Percentiles rank a stretch among this genome's conserved stretches.
phyloP scores from a whole-genome alignment of 1,140 invertebrate genomes.

The Leptopilina boulardi region DNA sequence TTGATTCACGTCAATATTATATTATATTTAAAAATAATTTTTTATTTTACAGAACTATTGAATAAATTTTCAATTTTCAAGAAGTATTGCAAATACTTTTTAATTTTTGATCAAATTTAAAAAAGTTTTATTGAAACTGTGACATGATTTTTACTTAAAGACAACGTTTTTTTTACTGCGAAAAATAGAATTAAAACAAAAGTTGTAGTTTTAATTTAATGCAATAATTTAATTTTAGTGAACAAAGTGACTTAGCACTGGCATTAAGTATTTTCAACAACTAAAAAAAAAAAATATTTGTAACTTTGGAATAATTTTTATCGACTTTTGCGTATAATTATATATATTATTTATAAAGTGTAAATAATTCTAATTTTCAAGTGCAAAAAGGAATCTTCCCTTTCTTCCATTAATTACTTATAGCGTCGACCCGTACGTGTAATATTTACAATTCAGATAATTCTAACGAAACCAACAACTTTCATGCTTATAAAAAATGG shows the following conservation, averaged over 20 bases:
- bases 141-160: constrained; percentile 22
- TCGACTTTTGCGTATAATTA: background rate
- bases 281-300: background rate
- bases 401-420: background rate
- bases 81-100: background rate
- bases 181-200: background rate
- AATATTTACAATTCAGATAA: constrained; percentile 5
- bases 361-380: constrained; percentile 7
- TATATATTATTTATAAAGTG: background rate
- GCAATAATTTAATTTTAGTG: constrained; percentile 3
- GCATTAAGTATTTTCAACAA: constrained; percentile 12
- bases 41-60: no score
- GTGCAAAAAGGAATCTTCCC: background rate
- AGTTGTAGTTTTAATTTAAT: background rate
- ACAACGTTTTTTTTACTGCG: background rate
- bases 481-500: background rate
- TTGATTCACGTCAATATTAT: no score
- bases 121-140: constrained; percentile 34
- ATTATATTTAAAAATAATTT: background rate
- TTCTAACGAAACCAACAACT: background rate
- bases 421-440: background rate
- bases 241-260: constrained; percentile 29
- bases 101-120: background rate
- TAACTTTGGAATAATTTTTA: background rate
- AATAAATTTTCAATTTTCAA: no score